Conservation (phyloP, 2,113 vertebrate species). For the Thymallus thymallus region DNA sequence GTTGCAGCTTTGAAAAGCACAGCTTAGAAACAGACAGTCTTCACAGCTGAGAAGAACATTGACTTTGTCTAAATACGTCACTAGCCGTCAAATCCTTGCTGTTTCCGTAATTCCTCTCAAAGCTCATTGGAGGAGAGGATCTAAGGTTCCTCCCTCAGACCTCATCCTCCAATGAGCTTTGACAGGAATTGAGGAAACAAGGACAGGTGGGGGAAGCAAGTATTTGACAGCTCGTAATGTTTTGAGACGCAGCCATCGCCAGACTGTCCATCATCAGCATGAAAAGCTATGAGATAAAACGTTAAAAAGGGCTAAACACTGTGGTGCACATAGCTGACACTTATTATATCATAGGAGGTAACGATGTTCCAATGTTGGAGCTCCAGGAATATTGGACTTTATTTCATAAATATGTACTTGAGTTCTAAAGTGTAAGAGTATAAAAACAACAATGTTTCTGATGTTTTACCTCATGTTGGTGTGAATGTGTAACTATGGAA, state of each 20-base stretch:
- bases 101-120: too few relatives aligned
- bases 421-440: constrained; percentile 22
- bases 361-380: constrained; percentile 23
- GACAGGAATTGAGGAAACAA: too few relatives aligned
- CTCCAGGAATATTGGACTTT: constrained; percentile 15
- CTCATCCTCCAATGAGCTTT: too few relatives aligned
- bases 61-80: too few relatives aligned
- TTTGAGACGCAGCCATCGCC: constrained; percentile 18
- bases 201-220: too few relatives aligned
- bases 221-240: too few relatives aligned
- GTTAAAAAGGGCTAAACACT: constrained; percentile 11
- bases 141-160: too few relatives aligned
- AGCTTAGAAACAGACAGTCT: constrained; percentile 55
- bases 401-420: constrained; percentile 28
- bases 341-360: constrained; percentile 28
- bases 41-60: constrained; percentile 40
- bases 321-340: constrained; percentile 32
- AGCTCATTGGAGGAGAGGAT: too few relatives aligned
- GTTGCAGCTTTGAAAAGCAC: constrained; percentile 30
- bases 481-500: constrained; percentile 59
- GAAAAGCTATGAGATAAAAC: background rate
- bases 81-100: too few relatives aligned
- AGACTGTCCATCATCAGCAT: constrained; percentile 1
- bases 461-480: constrained; percentile 65
- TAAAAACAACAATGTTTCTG: constrained; percentile 14